Conservation (phyloP, 2,888 invertebrate genomes). For the Eupithecia exiguata region DNA sequence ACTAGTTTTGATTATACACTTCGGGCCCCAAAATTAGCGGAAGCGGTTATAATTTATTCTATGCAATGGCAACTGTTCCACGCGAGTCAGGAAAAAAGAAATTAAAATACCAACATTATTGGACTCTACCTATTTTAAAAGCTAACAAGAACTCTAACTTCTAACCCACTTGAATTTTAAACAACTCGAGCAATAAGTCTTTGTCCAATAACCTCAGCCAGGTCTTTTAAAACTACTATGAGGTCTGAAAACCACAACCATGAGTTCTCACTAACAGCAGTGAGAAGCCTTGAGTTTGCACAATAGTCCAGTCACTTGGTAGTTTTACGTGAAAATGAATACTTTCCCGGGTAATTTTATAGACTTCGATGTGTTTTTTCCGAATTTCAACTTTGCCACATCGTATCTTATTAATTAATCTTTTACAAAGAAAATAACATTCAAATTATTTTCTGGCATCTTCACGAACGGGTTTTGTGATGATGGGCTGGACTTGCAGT, state of each 20-base stretch:
- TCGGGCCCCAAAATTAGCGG: neutral
- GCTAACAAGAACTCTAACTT: constrained; percentile 7
- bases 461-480: too few relatives aligned
- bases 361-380: too few relatives aligned
- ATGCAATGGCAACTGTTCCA: neutral
- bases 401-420: too few relatives aligned
- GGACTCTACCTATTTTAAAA: constrained; percentile 1
- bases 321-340: too few relatives aligned
- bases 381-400: too few relatives aligned
- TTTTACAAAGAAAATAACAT: too few relatives aligned
- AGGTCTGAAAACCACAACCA: constrained; percentile 19
- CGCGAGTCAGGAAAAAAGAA: neutral
- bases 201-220: constrained; percentile 8
- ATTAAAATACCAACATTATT: neutral
- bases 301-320: too few relatives aligned
- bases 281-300: neutral
- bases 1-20: neutral
- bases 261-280: neutral
- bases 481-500: too few relatives aligned
- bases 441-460: too few relatives aligned
- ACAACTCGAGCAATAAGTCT: constrained; percentile 4
- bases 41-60: neutral
- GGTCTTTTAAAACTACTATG: constrained; percentile 27
- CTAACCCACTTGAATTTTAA: constrained; percentile 7
- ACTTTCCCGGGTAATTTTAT: too few relatives aligned